Conservation (phyloP, 1,140 invertebrate species). For the Magallana ariakensis region DNA sequence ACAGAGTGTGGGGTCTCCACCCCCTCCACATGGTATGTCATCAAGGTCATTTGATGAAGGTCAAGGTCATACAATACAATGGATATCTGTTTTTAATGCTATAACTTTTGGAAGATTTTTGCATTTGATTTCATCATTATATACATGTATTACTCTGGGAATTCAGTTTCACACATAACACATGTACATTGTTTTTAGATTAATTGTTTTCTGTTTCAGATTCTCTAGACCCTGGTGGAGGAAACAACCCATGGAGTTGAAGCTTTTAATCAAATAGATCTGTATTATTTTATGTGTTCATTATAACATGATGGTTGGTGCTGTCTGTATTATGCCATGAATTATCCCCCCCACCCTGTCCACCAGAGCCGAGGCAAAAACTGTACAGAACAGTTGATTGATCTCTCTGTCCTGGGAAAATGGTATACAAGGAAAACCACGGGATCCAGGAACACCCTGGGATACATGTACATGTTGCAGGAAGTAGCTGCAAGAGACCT, state of each 20-base stretch:
- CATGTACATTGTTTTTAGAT: no score
- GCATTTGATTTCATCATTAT: neutral
- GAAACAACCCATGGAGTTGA: conserved; percentile 64
- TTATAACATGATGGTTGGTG: neutral
- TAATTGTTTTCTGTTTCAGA: conserved; percentile 49
- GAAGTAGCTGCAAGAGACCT: no score
- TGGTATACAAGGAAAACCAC: no score
- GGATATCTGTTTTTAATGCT: neutral
- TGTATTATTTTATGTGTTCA: conserved; percentile 24
- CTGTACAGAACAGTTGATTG: no score
- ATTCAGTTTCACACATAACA: no score
- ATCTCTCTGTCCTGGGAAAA: no score
- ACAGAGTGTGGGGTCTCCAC: conserved; percentile 55
- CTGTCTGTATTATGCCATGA: conserved; percentile 14
- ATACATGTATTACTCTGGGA: no score
- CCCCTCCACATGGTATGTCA: conserved; percentile 50
- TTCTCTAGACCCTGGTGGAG: conserved; percentile 62
- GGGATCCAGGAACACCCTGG: no score
- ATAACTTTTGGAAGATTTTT: neutral
- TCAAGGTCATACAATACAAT: no score
- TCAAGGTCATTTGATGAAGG: no score
- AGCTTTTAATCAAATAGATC: neutral
- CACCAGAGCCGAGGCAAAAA: no score
- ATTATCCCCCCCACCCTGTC: neutral
- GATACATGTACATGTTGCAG: no score